phyloP scores from a whole-genome alignment of 2,888 invertebrate species.

The Atrina japonica region DNA sequence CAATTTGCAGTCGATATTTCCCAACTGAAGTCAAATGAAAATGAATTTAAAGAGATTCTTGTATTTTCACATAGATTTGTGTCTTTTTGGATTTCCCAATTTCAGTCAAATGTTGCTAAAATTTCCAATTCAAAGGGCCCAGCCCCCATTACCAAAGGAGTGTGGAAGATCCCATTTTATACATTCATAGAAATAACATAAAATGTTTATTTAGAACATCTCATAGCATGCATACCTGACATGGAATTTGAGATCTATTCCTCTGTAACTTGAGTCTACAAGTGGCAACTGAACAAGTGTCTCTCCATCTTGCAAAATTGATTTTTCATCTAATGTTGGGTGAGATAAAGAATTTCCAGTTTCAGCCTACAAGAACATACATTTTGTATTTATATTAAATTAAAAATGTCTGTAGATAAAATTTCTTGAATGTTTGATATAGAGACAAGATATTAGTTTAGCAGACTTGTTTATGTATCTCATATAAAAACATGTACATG shows the following conservation, averaged over 20 bases:
- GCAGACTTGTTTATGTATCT: background rate
- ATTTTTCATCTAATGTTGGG: constrained; percentile 37
- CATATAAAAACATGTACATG: constrained; percentile 24
- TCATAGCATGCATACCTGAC: constrained; percentile 41
- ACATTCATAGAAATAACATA: too few relatives aligned
- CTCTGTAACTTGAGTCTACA: constrained; percentile 41
- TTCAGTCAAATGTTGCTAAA: too few relatives aligned
- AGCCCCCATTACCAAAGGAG: too few relatives aligned
- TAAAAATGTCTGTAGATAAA: background rate
- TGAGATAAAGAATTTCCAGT: constrained; percentile 20
- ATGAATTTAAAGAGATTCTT: too few relatives aligned
- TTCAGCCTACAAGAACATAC: constrained; percentile 12
- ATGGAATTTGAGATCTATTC: constrained; percentile 46
- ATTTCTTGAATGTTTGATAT: background rate
- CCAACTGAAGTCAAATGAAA: too few relatives aligned
- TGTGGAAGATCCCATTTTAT: too few relatives aligned
- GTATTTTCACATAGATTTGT: too few relatives aligned
- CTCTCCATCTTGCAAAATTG: constrained; percentile 58
- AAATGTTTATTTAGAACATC: too few relatives aligned
- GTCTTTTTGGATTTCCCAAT: too few relatives aligned
- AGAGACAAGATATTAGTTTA: background rate
- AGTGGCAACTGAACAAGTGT: constrained; percentile 47
- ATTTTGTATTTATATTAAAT: background rate
- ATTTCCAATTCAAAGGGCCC: too few relatives aligned
- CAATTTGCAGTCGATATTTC: too few relatives aligned